phyloP scores from a whole-genome alignment of 2,888 invertebrate genomes.

The Drosophila leonis region DNA sequence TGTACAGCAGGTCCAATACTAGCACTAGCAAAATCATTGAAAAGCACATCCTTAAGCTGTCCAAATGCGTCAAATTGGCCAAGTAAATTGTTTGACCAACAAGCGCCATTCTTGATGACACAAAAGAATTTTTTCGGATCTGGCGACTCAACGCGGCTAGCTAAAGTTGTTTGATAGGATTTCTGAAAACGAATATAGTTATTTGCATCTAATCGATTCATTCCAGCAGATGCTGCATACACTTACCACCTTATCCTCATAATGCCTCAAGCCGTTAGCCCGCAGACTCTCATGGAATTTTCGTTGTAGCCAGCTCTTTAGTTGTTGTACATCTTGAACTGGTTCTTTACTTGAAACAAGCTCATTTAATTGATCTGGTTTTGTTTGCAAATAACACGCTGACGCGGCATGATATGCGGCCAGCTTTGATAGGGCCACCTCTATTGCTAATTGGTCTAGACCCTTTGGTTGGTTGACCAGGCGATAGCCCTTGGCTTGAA shows the following conservation, averaged over 20 bases:
- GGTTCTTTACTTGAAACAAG: conserved; percentile 1
- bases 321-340: not conserved
- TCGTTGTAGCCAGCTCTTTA: conserved; percentile 37
- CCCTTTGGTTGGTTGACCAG: conserved; percentile 67
- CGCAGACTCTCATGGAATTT: conserved; percentile 63
- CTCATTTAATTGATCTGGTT: conserved; percentile 24
- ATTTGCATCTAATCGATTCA: not conserved
- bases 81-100: conserved; percentile 79
- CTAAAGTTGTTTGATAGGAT: conserved; percentile 47
- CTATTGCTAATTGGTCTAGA: conserved; percentile 62
- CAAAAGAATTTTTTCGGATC: conserved; percentile 58
- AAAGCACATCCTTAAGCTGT: conserved; percentile 60
- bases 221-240: not conserved
- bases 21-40: conserved; percentile 70
- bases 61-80: conserved; percentile 67
- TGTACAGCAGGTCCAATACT: conserved; percentile 70
- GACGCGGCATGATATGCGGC: conserved; percentile 83
- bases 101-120: conserved; percentile 73
- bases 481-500: conserved; percentile 62
- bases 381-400: conserved; percentile 54
- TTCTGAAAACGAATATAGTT: conserved; percentile 43
- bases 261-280: conserved; percentile 46
- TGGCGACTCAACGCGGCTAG: not conserved
- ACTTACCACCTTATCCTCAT: conserved; percentile 73
- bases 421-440: conserved; percentile 68